Evolutionary conservation across 2,888 invertebrate genomes (phyloP).

Genomic region (Camponotus fellah): DNA sequence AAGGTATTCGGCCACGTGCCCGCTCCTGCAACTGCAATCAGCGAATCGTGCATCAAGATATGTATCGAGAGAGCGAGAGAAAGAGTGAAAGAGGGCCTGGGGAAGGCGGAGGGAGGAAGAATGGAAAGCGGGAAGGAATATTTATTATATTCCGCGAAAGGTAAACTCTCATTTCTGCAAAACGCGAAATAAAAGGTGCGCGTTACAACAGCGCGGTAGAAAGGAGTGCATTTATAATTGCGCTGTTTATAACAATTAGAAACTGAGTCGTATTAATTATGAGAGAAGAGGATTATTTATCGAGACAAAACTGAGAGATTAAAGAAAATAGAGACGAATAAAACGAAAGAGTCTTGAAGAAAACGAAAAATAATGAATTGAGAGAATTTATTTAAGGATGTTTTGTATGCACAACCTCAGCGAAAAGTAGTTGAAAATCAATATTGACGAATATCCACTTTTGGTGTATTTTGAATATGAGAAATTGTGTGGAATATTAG

Average conservation of each 20-base stretch:
- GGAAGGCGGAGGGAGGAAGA: too few species aligned
- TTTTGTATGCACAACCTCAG: too few species aligned
- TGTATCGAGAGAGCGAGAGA: background rate
- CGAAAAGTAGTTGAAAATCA: too few species aligned
- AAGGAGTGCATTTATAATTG: background rate
- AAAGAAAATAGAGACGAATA: background rate
- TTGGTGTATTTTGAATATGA: too few species aligned
- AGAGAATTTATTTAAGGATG: background rate
- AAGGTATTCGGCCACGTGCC: conserved; percentile 38
- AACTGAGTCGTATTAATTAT: background rate
- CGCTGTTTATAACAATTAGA: background rate
- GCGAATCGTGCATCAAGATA: conserved; percentile 20
- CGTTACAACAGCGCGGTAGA: background rate
- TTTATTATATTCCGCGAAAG: background rate
- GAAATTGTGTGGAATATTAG: too few species aligned
- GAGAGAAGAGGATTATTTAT: background rate
- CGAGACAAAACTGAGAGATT: background rate
- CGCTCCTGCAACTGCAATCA: conserved; percentile 1
- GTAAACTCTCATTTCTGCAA: background rate
- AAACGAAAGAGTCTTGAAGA: background rate
- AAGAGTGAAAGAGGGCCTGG: background rate
- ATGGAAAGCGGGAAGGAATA: background rate
- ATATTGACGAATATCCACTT: too few species aligned
- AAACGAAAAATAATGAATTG: background rate
- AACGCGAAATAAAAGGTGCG: background rate